Conservation (phyloP, 2,888 invertebrate genomes). For the Oscheius sp. region DNA sequence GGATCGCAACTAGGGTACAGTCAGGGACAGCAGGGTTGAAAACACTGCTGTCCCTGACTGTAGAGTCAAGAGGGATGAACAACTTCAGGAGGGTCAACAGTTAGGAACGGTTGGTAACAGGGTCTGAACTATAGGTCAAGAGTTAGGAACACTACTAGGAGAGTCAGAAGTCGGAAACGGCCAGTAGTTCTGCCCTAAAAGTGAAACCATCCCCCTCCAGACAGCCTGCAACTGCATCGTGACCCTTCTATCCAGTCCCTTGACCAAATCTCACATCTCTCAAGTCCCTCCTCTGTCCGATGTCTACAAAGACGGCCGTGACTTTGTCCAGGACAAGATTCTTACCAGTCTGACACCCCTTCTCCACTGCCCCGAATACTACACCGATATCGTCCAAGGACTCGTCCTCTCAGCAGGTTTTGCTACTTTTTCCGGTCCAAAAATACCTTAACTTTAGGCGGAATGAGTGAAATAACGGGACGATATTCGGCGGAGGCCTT, state of each 20-base stretch:
- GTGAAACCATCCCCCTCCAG: background rate
- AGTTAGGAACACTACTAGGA: background rate
- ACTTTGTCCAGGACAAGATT: conserved; percentile 37
- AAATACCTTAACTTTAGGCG: conserved; percentile 21
- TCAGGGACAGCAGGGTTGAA: too few species aligned
- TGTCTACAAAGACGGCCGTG: conserved; percentile 15
- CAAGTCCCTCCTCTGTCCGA: conserved; percentile 11
- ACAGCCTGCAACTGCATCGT: conserved; percentile 30
- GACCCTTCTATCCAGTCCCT: background rate
- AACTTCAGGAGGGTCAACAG: too few species aligned
- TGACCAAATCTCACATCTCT: background rate
- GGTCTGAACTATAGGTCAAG: too few species aligned
- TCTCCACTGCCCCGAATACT: conserved; percentile 32
- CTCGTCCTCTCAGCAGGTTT: conserved; percentile 35
- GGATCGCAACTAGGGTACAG: background rate
- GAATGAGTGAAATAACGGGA: conserved; percentile 38
- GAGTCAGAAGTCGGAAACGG: too few species aligned
- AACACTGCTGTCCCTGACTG: too few species aligned
- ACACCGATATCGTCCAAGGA: conserved; percentile 23
- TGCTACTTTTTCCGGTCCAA: conserved; percentile 9
- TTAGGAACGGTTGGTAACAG: too few species aligned
- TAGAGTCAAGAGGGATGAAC: too few species aligned
- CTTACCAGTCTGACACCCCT: conserved; percentile 37
- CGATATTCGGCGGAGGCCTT: conserved; percentile 30
- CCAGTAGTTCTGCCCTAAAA: background rate